Evolutionary conservation across 1,140 invertebrate species (phyloP).

Genomic region (Drosophila nasuta): DNA sequence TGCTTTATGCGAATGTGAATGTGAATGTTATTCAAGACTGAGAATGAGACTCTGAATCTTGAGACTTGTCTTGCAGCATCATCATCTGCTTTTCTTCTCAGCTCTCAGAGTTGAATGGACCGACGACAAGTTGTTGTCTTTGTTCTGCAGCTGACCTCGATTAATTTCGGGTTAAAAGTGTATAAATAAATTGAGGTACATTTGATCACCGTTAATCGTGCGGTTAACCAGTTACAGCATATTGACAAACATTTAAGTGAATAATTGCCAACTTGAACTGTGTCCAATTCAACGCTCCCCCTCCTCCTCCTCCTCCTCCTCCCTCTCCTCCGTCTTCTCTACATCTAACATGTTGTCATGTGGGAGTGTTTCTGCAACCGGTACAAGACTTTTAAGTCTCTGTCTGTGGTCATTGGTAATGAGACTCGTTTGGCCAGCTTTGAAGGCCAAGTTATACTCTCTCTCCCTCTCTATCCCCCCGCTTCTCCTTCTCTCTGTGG

Average conservation of each 20-base stretch:
- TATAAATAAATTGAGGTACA: conserved; percentile 6
- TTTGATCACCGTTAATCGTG: conserved; percentile 31
- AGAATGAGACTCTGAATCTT: neutral
- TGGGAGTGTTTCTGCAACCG: conserved; percentile 40
- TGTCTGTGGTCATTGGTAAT: conserved; percentile 37
- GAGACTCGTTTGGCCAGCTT: conserved; percentile 35
- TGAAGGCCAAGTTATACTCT: conserved; percentile 35
- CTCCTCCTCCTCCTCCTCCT: neutral
- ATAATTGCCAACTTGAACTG: conserved; percentile 12
- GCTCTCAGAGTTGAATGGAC: conserved; percentile 18
- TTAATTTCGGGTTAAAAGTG: conserved; percentile 10
- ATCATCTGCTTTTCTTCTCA: neutral
- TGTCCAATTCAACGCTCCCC: neutral
- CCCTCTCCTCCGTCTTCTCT: neutral
- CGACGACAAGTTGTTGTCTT: conserved; percentile 7
- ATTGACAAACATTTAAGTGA: conserved; percentile 14
- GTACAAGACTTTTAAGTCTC: conserved; percentile 10
- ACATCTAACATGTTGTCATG: neutral
- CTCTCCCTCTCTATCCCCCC: neutral
- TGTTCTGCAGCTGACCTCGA: conserved; percentile 33
- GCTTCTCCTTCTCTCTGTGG: conserved; percentile 1
- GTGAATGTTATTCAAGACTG: conserved; percentile 10
- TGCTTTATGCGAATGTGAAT: neutral
- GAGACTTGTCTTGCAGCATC: conserved; percentile 1
- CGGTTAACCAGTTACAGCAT: conserved; percentile 8